Percentiles rank a stretch among this genome's conserved stretches.
Evolutionary conservation across 2,888 invertebrate species (phyloP).

Genomic region (Antheraea assamensis): DNA sequence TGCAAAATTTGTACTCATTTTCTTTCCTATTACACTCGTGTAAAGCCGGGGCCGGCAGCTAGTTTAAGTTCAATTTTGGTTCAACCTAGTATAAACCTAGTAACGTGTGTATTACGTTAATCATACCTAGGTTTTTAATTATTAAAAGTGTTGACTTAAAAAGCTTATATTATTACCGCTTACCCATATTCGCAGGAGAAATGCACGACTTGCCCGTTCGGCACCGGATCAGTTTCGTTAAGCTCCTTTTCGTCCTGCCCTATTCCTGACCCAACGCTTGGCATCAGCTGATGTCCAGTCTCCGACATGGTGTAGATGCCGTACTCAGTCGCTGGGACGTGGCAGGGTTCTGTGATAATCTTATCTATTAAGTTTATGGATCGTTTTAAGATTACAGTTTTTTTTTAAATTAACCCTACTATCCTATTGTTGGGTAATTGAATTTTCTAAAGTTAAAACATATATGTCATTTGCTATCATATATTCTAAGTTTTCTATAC

Average conservation of each 20-base stretch:
- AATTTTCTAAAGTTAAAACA: too few species aligned
- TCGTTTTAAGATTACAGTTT: neutral
- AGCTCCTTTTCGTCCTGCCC: constrained; percentile 77
- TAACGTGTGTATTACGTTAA: neutral
- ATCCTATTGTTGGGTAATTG: too few species aligned
- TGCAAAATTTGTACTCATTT: too few species aligned
- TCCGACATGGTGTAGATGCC: constrained; percentile 84
- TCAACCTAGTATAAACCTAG: neutral
- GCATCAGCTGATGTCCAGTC: constrained; percentile 52
- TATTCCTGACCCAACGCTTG: constrained; percentile 49
- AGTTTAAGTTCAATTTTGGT: too few species aligned
- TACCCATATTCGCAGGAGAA: constrained; percentile 89
- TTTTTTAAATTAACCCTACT: neutral
- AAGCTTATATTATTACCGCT: constrained; percentile 29
- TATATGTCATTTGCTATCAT: too few species aligned
- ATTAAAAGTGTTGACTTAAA: neutral
- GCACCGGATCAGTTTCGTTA: constrained; percentile 82
- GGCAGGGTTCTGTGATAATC: constrained; percentile 83
- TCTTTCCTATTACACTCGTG: too few species aligned
- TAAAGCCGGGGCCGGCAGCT: too few species aligned
- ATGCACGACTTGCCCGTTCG: constrained; percentile 88
- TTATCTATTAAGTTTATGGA: neutral
- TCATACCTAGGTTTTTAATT: neutral
- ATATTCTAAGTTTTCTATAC: too few species aligned
- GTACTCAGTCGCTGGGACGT: constrained; percentile 86